Evolutionary conservation across 1,140 invertebrate genomes (phyloP).

Genomic region (Heliconius himera): DNA sequence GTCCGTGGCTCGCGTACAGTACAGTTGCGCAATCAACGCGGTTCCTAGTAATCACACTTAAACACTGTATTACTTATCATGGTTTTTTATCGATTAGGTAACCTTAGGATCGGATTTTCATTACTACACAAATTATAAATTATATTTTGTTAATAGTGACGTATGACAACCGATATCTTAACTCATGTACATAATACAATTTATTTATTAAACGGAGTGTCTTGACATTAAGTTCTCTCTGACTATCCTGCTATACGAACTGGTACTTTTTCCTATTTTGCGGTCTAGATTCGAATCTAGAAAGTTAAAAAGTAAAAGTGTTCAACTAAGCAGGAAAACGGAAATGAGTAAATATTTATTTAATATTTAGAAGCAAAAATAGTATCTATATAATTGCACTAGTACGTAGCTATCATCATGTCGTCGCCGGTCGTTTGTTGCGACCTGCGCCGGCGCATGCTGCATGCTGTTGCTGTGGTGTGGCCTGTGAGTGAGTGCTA

Average conservation of each 20-base stretch:
- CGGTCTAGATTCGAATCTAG: too few species aligned
- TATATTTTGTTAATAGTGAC: neutral
- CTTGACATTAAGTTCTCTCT: too few species aligned
- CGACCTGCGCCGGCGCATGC: constrained; percentile 17
- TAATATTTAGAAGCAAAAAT: neutral
- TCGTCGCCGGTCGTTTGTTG: neutral
- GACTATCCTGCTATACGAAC: too few species aligned
- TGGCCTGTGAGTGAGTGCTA: too few species aligned
- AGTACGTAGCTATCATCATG: too few species aligned
- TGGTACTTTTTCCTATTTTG: too few species aligned
- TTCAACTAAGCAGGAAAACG: neutral
- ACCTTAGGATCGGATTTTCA: neutral
- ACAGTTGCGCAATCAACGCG: neutral
- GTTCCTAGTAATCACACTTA: neutral
- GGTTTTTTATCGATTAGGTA: neutral
- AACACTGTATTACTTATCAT: neutral
- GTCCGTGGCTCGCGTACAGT: neutral
- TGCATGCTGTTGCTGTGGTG: too few species aligned
- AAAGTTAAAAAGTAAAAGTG: too few species aligned
- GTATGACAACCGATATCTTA: too few species aligned
- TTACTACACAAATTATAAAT: neutral
- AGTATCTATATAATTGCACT: neutral
- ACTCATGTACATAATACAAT: too few species aligned
- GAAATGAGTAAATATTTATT: neutral
- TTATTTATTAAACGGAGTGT: too few species aligned